Percentiles rank a stretch among this genome's conserved stretches.
phyloP scores from a whole-genome alignment of 2,797 vertebrate genomes.

The Muscicapa comitata region DNA sequence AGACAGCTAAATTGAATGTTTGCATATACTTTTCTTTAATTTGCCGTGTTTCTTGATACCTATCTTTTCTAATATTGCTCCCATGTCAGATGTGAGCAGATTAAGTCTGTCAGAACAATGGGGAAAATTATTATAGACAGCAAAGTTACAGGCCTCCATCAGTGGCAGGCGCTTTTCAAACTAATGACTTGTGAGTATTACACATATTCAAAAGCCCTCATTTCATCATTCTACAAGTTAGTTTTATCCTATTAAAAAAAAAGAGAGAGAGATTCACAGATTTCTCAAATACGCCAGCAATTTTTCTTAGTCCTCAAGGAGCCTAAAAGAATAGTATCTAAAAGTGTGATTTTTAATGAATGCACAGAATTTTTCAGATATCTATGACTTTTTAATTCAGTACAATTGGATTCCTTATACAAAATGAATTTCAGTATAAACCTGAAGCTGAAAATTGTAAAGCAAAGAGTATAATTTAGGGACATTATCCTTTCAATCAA shows the following conservation, averaged over 20 bases:
- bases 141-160: background rate
- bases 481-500: background rate
- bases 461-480: background rate
- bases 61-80: background rate
- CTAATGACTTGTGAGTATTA: background rate
- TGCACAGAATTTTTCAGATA: background rate
- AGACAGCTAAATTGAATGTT: background rate
- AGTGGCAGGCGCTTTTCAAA: background rate
- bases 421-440: background rate
- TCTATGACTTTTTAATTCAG: background rate
- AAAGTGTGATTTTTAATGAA: background rate
- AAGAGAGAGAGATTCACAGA: background rate
- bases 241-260: background rate
- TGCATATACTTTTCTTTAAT: background rate
- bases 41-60: background rate
- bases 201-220: background rate
- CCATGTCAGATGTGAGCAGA: background rate
- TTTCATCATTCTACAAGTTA: background rate
- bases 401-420: background rate
- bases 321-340: background rate
- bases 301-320: background rate
- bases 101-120: background rate
- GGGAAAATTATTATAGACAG: background rate
- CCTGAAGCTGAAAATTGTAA: background rate
- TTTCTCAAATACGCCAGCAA: background rate